These are phyloP conservation scores for Lindbergichthys nudifrons DNA, from an alignment of 2,797 vertebrate genomes.

Conservation along the genomic window DNA sequence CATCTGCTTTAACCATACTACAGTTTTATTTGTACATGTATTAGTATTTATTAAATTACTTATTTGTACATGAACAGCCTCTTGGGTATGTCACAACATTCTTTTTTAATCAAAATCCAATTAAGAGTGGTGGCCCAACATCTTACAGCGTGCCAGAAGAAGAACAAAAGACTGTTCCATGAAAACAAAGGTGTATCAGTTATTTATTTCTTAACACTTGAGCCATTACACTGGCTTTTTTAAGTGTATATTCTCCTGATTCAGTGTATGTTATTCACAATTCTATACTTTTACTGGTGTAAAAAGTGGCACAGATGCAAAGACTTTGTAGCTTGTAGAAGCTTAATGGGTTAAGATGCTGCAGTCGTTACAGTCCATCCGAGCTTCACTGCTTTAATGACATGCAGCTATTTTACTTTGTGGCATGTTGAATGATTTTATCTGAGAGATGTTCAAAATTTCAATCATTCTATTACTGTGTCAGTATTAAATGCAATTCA, in stretches of 20 bases:
- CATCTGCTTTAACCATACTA: background rate
- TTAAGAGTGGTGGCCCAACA: constrained; percentile 18
- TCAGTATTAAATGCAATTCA: background rate
- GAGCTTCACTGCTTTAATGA: background rate
- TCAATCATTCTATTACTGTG: background rate
- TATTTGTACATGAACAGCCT: background rate
- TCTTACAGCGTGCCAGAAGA: constrained; percentile 17
- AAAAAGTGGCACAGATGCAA: constrained; percentile 1
- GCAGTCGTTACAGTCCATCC: constrained; percentile 3
- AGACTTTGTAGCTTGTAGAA: background rate
- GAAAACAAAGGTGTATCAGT: constrained; percentile 35
- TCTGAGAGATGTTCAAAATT: background rate
- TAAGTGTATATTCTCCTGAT: background rate
- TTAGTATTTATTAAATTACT: background rate
- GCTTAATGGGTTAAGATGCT: background rate
- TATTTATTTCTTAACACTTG: constrained; percentile 18
- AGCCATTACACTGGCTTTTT: constrained; percentile 20
- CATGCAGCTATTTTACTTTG: too few relatives aligned
- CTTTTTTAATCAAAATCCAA: constrained; percentile 29
- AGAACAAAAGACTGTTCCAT: constrained; percentile 28
- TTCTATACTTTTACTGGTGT: constrained; percentile 7
- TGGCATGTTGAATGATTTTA: too few relatives aligned
- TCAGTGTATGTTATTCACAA: constrained; percentile 1
- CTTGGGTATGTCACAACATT: constrained; percentile 1
- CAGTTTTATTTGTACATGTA: background rate